Conservation (phyloP, 2,888 invertebrate genomes). For the Ceratothoa steindachneri region DNA sequence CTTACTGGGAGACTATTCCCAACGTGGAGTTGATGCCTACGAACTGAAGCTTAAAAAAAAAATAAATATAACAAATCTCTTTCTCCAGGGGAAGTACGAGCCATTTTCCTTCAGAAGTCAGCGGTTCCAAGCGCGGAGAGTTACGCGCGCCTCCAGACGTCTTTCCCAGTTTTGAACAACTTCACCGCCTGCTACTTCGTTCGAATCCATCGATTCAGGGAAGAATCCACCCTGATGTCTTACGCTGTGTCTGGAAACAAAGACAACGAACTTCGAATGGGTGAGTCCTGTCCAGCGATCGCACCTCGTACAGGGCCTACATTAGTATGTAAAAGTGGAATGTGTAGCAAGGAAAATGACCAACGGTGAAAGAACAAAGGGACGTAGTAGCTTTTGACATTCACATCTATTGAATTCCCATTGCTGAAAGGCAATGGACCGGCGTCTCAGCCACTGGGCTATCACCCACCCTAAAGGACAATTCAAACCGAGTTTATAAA, state of each 20-base stretch:
- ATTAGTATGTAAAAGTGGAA: no score
- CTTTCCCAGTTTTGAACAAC: conserved; percentile 24
- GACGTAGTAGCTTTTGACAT: no score
- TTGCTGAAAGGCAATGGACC: background rate
- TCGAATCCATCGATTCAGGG: conserved; percentile 32
- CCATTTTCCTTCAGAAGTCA: conserved; percentile 27
- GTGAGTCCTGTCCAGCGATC: conserved; percentile 17
- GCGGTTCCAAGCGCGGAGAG: conserved; percentile 23
- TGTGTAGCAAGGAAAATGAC: no score
- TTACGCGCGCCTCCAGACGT: conserved; percentile 31
- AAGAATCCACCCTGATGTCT: conserved; percentile 38
- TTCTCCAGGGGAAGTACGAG: no score
- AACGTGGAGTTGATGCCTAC: no score
- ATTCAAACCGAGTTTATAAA: no score
- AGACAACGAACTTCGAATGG: conserved; percentile 36
- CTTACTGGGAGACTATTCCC: no score
- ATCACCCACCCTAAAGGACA: background rate
- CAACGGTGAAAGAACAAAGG: no score
- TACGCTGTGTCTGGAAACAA: conserved; percentile 27
- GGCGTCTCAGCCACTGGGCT: background rate
- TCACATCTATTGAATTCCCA: background rate
- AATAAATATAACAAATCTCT: no score
- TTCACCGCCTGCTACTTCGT: conserved; percentile 42
- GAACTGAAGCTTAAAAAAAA: no score
- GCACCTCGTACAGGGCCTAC: no score